Conservation (phyloP, 2,113 vertebrate species). For the Oceanites oceanicus region DNA sequence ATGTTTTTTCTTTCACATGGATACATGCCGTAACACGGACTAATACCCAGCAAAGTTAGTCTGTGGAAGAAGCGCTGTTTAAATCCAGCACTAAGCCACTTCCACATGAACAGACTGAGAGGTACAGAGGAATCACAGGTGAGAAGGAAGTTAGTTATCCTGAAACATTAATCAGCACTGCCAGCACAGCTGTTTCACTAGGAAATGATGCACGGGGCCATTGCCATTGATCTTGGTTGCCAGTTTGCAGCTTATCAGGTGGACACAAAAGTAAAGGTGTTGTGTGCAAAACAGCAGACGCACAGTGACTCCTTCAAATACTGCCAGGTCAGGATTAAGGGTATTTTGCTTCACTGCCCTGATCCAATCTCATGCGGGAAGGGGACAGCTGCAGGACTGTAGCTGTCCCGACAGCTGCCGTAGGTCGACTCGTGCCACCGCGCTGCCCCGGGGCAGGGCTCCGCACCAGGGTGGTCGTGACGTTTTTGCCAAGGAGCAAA, state of each 20-base stretch:
- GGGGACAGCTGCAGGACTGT: background rate
- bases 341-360: background rate
- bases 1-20: slow-evolving; percentile 7
- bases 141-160: slow-evolving; percentile 50
- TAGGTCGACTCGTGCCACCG: fast-evolving
- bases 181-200: slow-evolving; percentile 18
- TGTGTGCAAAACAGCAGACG: background rate
- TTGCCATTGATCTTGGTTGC: background rate
- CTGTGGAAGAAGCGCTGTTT: background rate
- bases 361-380: fast-evolving
- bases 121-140: background rate
- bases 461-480: fast-evolving
- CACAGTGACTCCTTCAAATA: background rate
- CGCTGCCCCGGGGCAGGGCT: background rate
- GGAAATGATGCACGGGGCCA: fast-evolving
- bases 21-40: background rate
- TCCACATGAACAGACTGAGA: slow-evolving; percentile 38
- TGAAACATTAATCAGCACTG: slow-evolving; percentile 48
- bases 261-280: background rate
- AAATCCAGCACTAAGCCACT: background rate
- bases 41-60: background rate
- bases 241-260: background rate
- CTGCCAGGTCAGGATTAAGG: background rate
- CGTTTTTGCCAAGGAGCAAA: fast-evolving
- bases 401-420: background rate